Base-by-base conservation (phyloP, 2,888 invertebrate genomes). In the Frankliniella intonsa region DNA sequence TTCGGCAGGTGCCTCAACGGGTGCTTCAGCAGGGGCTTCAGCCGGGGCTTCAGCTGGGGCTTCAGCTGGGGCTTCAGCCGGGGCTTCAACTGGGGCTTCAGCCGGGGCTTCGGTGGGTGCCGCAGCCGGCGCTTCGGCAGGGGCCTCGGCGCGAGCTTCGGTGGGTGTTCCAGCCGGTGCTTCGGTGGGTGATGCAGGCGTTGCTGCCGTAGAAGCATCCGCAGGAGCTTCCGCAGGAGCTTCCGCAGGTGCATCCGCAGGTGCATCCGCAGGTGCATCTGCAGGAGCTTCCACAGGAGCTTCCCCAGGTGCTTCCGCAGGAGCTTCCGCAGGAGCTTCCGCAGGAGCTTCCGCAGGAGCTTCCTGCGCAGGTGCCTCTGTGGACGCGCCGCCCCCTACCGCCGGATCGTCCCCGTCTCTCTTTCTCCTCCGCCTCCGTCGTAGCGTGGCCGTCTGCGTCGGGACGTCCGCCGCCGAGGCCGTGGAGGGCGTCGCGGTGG, bases 41-140 rank as follows among this genome's bases (percentile, higher is more conserved):
- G n/a, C n/a, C 3, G 65, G 65, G 2, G n/a, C n/a, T n/a, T 65
- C 65, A 5, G n/a, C n/a, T 2, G 55, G 55, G 1, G 55, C 55
- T 55, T 55, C 5, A 1, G 62, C 62, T 1, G 62, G 62, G 8
- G 62, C 7, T 11, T 69, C 22, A 5, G 69, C 22, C 0, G 65
- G 65, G 3, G 65, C n/a, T 17, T 65, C 65, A 1, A 19, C 1
- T 1, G 81, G 55, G 19, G 51, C 17, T 9, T 50, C 51, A 3
- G 81, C 14, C 9, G 81, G 81, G 3, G 81, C n/a, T 19, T 81
- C 81, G 0, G 81, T 19, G 3, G 81, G 81, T 5, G 49, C 22
- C 12, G 51, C 81, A 1, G 81, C 38, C 0, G 81, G 81, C 0
- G 81, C 55, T 51, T 81, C 81, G 1, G 81, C 38, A 22, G 81